Evolutionary conservation across 2,888 invertebrate genomes (phyloP).

Genomic region (Oeneis ivallda): DNA sequence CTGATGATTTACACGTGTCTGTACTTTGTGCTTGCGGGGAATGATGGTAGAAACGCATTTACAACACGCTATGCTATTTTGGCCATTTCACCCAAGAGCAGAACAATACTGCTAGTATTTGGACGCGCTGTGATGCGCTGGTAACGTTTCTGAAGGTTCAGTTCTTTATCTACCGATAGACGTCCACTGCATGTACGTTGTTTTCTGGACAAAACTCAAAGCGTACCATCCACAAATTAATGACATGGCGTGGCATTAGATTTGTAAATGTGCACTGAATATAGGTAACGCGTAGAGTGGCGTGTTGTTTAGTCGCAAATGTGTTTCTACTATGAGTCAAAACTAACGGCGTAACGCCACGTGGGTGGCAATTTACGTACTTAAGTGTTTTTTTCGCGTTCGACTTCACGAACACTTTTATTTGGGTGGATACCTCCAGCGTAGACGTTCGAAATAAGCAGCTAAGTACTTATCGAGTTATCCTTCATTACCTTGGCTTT

Average conservation of each 20-base stretch:
- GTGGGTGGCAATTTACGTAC: slow-evolving; percentile 63
- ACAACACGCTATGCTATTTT: not conserved
- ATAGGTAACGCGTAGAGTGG: too few species aligned
- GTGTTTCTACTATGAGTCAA: slow-evolving; percentile 45
- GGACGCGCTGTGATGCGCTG: too few species aligned
- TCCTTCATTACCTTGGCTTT: not conserved
- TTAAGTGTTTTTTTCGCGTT: slow-evolving; percentile 49
- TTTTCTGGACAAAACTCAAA: too few species aligned
- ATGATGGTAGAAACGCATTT: slow-evolving; percentile 6
- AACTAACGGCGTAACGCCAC: slow-evolving; percentile 53
- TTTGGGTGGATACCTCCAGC: slow-evolving; percentile 70
- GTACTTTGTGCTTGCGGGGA: slow-evolving; percentile 46
- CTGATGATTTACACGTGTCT: slow-evolving; percentile 49
- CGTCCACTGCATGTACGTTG: too few species aligned
- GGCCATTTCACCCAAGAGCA: too few species aligned
- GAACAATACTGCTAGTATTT: too few species aligned
- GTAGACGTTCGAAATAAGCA: slow-evolving; percentile 43
- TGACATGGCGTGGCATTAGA: not conserved
- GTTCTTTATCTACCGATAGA: too few species aligned
- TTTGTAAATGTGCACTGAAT: too few species aligned
- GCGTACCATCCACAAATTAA: too few species aligned
- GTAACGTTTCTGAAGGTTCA: too few species aligned
- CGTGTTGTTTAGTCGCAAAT: not conserved
- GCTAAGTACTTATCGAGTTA: slow-evolving; percentile 1
- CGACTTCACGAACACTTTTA: slow-evolving; percentile 53